A percentile compares a stretch with the other conserved stretches of the same genome.
Conservation (phyloP, 1,140 invertebrate genomes). For the Lepidurus apus region DNA sequence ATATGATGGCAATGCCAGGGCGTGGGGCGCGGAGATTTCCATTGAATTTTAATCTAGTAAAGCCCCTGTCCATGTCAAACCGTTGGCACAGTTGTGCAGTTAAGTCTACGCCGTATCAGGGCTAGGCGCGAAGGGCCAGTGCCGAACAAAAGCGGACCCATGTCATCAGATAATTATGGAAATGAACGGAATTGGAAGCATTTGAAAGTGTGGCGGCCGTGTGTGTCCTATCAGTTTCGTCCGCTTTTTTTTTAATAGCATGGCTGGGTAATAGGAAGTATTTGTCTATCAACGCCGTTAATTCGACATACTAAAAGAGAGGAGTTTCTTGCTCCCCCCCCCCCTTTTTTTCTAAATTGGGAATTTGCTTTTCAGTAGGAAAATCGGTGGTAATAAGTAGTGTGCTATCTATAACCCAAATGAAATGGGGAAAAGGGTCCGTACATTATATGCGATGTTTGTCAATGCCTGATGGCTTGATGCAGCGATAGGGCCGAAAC, state of each 20-base stretch:
- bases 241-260: neutral
- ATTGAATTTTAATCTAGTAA: conserved; percentile 14
- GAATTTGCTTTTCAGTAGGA: neutral
- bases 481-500: neutral
- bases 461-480: conserved; percentile 8
- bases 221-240: neutral
- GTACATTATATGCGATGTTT: neutral
- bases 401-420: neutral
- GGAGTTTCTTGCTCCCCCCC: neutral
- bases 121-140: neutral
- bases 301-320: neutral
- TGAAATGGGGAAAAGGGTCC: neutral
- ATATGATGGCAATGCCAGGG: neutral
- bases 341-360: neutral
- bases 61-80: neutral
- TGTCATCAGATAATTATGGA: conserved; percentile 13
- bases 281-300: neutral
- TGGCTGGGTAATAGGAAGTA: neutral
- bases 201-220: neutral
- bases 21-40: neutral
- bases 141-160: neutral
- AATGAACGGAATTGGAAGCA: conserved; percentile 1
- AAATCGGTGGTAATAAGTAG: neutral
- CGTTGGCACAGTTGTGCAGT: neutral
- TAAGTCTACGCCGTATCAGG: neutral